These are phyloP conservation scores for Radopholus similis DNA, from an alignment of 1,140 invertebrate genomes.

Conservation along the genomic window DNA sequence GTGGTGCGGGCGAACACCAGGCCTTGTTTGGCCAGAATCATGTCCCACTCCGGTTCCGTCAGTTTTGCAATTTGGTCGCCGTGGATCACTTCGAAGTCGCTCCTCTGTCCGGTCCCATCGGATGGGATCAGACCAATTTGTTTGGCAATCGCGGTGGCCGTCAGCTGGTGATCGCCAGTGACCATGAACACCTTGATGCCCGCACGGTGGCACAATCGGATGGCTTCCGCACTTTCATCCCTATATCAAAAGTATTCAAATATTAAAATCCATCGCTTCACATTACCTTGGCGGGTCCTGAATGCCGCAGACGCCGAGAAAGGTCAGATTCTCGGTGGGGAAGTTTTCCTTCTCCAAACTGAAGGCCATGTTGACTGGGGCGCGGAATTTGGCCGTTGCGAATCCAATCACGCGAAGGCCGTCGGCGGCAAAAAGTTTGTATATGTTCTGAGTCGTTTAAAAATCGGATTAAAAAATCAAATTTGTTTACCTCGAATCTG, in stretches of 20 bases:
- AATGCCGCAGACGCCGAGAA: conserved; percentile 43
- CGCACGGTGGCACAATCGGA: conserved; percentile 56
- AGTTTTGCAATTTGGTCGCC: conserved; percentile 46
- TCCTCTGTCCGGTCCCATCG: too few relatives aligned
- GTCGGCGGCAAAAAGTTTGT: not conserved
- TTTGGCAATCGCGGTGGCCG: too few relatives aligned
- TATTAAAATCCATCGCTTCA: conserved; percentile 38
- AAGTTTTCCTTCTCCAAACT: conserved; percentile 35
- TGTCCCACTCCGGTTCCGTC: conserved; percentile 46
- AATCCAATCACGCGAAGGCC: conserved; percentile 53
- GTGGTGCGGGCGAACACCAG: conserved; percentile 80
- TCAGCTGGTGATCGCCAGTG: conserved; percentile 60
- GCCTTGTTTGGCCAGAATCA: conserved; percentile 68
- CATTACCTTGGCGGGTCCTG: conserved; percentile 47
- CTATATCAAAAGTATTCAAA: too few relatives aligned
- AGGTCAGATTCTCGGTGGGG: conserved; percentile 35
- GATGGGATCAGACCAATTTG: conserved; percentile 55
- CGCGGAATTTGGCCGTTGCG: conserved; percentile 37
- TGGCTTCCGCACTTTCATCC: too few relatives aligned
- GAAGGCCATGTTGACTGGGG: conserved; percentile 33
- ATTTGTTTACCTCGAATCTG: not conserved
- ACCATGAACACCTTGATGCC: conserved; percentile 61
- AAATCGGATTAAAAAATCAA: not conserved
- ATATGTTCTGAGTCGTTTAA: conserved; percentile 5
- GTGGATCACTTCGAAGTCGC: too few relatives aligned